Conservation (phyloP, 2,797 vertebrate genomes). For the Crotalus adamanteus region DNA sequence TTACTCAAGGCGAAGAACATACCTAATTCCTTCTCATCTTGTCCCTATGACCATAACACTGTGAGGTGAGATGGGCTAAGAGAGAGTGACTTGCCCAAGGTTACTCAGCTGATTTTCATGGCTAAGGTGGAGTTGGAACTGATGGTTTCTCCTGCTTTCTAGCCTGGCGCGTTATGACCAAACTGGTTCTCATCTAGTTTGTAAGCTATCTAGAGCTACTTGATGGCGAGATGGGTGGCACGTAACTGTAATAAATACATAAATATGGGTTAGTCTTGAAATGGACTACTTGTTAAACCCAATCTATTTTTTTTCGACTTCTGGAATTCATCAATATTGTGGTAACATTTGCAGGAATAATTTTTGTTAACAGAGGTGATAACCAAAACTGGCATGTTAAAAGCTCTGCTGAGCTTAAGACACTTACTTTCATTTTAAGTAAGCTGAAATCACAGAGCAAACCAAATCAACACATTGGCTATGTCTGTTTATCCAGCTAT, state of each 20-base stretch:
- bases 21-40: not conserved
- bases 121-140: no score
- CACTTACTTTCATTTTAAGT: not conserved
- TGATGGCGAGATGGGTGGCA: no score
- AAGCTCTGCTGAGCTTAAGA: not conserved
- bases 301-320: not conserved
- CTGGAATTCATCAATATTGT: not conserved
- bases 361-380: not conserved
- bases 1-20: not conserved
- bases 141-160: no score
- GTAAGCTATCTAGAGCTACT: no score
- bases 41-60: not conserved
- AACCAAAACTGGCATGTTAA: not conserved
- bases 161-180: no score
- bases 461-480: not conserved
- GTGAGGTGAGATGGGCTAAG: not conserved
- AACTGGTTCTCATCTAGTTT: no score
- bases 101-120: no score
- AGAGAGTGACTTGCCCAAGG: not conserved
- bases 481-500: not conserved
- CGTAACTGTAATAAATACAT: no score
- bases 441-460: not conserved
- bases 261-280: not conserved
- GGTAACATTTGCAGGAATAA: not conserved
- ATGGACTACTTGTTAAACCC: not conserved